Evolutionary conservation across 2,113 vertebrate species (phyloP), one percentile per base, ranked within the genome.

Genomic region (Ia io): DNA sequence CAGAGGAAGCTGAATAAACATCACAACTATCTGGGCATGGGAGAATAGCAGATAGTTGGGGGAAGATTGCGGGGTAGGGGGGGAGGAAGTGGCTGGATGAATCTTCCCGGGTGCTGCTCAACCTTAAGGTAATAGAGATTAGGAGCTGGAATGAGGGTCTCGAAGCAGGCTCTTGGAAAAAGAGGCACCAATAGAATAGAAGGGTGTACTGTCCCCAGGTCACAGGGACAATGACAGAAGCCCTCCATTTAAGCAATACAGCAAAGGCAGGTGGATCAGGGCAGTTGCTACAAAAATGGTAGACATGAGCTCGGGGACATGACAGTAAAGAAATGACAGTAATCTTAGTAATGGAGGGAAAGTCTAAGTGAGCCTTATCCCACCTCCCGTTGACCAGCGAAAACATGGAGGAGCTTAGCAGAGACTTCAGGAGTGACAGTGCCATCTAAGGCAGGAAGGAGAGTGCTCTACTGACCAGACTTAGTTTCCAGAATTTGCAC

Each of bases 171-270:
- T 11, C 22, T 69, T 67, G 5, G 53, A 42, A 87, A 10, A 93
- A 71, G 76, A 83, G 42, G 6, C 6, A 3, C 70, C 40, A 37
- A 0, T 10, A 32, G 40, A n/a, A 0, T 13, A 35, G 30, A 67
- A 42, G 5, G 5, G 0, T 49, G 3, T 37, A 2, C 61, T 14
- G 23, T 30, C 23, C n/a, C 49, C 42, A 23, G 6, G 1, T n/a
- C 51, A 25, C 12, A n/a, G 25, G 20, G n/a, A 23, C 9, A 20
- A 6, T 49, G 4, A 51, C 7, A 23, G 18, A 25, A 71, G 23
- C 18, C 25, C 59, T 42, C 17, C 7, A 1, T 51, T 47, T 30
- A 14, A 61, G 28, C 1, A 51, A 3, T 8, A 18, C 1, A 59
- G 0, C 28, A 49, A 94, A 74, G 6, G 0, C 9, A 47, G 0